Evolutionary conservation across 2,113 vertebrate genomes (phyloP), one percentile per base, ranked within the genome.

Genomic region (Galemys pyrenaicus): DNA sequence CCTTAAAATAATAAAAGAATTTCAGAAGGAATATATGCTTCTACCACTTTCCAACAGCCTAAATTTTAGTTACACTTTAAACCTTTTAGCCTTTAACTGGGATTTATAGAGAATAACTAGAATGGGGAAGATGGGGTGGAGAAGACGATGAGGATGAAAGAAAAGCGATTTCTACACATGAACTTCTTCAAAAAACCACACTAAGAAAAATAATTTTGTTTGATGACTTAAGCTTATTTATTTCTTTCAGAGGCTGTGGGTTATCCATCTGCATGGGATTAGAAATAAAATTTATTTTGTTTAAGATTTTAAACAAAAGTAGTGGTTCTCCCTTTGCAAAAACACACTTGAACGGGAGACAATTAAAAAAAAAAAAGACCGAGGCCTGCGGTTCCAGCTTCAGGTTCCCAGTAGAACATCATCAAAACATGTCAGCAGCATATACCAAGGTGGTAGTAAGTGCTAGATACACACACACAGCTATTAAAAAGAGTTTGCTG

Each of bases 301-400:
- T 94, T 95, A 82, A 96, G 93, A 73, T 87, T 93, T 95, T 64
- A 87, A 87, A 92, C 28, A 56, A 86, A 89, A 96, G 77, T 24
- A 80, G 70, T 84, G 44, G 28, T 35, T 97, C 68, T 87, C 86
- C 58, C 16, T 58, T 82, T 88, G n/a, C 9, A 70, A 28, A 26
- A 95, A 83, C 28, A 91, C 17, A 75, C 44, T 58, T 9, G 11
- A 89, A 54, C 1, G 78, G 94, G 89, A 96, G 67, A 32, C 35
- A 85, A 81, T 0, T 22, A 22, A 56, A 56, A 56, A 56, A 56
- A 71, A 17, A 89, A 65, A 71, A 94, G 39, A 85, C 5, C 2
- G 49, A 64, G 68, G 64, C 24, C 65, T 35, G 78, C 71, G 71
- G 81, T 49, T 26, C 30, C 0, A 35, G 37, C 30, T 11, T 51